These are phyloP conservation scores for Monarcha castaneiventris DNA, from an alignment of 2,113 vertebrate genomes.

Conservation along the genomic window DNA sequence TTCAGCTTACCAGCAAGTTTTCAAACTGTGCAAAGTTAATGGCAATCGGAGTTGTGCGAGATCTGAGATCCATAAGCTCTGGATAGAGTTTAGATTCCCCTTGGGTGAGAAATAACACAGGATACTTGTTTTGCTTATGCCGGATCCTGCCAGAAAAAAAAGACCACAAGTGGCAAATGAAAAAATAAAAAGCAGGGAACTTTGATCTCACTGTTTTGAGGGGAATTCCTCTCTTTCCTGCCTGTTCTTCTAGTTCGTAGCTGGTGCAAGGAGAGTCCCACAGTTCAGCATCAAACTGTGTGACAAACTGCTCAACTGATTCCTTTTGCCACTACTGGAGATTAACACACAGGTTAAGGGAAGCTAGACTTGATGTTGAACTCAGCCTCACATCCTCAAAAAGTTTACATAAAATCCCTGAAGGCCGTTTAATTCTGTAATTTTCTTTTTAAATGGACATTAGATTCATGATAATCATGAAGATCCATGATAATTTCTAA, in stretches of 20 bases:
- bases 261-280: background rate
- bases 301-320: background rate
- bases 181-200: background rate
- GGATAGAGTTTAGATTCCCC: conserved; percentile 88
- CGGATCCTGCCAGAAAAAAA: conserved; percentile 81
- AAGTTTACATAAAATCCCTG: background rate
- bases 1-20: conserved; percentile 86
- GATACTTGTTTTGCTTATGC: conserved; percentile 96
- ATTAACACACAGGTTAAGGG: background rate
- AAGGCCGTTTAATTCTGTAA: background rate
- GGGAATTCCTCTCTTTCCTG: background rate
- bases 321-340: background rate
- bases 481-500: fast-evolving
- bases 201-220: background rate
- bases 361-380: background rate
- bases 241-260: background rate
- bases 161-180: background rate
- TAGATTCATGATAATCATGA: background rate
- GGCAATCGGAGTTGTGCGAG: conserved; percentile 89
- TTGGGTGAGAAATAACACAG: conserved; percentile 95
- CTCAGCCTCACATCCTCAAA: background rate
- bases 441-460: background rate
- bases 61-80: conserved; percentile 93
- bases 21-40: conserved; percentile 97
- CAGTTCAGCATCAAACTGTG: background rate